phyloP scores from a whole-genome alignment of 1,140 invertebrate genomes.

The Oncopodura yosiiana region DNA sequence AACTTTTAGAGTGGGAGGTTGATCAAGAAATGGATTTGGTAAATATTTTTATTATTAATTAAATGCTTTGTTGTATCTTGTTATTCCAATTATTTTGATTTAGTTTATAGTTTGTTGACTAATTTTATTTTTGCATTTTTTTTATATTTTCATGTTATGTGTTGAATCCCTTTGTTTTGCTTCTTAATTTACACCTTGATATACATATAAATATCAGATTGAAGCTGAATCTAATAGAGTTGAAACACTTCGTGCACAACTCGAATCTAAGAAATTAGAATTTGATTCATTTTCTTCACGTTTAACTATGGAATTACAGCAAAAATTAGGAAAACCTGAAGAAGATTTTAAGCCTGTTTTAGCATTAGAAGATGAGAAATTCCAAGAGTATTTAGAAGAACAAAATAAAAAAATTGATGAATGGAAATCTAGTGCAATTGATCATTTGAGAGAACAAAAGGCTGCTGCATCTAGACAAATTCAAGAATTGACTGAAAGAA shows the following conservation, averaged over 20 bases:
- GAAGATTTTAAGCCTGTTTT: constrained; percentile 17
- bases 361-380: constrained; percentile 16
- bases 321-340: constrained; percentile 24
- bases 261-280: constrained; percentile 28
- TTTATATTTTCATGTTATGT: constrained; percentile 2
- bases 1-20: constrained; percentile 44
- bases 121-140: constrained; percentile 8
- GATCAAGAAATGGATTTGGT: constrained; percentile 41
- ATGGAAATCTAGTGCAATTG: constrained; percentile 23
- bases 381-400: constrained; percentile 18
- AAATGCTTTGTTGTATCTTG: neutral
- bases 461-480: constrained; percentile 14
- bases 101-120: neutral
- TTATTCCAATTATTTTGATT: neutral
- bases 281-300: constrained; percentile 2
- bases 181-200: constrained; percentile 8
- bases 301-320: constrained; percentile 11
- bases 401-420: constrained; percentile 23
- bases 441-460: constrained; percentile 16
- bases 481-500: constrained; percentile 21
- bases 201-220: constrained; percentile 24
- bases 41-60: constrained; percentile 1
- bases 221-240: constrained; percentile 29
- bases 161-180: neutral
- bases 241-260: constrained; percentile 14